Percentiles rank a stretch among this genome's conserved stretches.
Conservation (phyloP, 2,797 vertebrate species). For the Neosalanx taihuensis region DNA sequence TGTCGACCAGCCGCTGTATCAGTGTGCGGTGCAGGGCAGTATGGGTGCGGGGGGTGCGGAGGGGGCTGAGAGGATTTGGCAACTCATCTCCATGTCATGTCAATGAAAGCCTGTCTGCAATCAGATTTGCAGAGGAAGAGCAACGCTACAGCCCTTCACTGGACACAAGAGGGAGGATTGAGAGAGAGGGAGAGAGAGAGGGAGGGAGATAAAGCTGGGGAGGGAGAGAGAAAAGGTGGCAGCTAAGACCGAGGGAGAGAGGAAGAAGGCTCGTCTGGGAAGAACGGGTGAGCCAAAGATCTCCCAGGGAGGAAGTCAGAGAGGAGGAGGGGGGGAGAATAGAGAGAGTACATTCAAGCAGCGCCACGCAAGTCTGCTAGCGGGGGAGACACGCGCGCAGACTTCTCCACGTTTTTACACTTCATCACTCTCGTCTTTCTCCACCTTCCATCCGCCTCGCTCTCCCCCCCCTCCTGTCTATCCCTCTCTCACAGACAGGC, state of each 20-base stretch:
- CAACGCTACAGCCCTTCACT: constrained; percentile 58
- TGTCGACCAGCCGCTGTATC: constrained; percentile 31
- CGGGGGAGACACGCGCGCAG: neutral
- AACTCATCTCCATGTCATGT: constrained; percentile 71
- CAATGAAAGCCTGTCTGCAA: constrained; percentile 69
- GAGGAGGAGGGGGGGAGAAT: neutral
- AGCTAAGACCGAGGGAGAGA: constrained; percentile 5
- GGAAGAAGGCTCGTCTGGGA: constrained; percentile 45
- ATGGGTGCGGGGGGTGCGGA: constrained; percentile 10
- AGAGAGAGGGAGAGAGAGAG: constrained; percentile 24
- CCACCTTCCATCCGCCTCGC: constrained; percentile 4
- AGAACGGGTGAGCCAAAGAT: constrained; percentile 59
- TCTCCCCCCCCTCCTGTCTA: constrained; percentile 25
- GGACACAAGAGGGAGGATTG: constrained; percentile 51
- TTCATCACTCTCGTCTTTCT: constrained; percentile 5
- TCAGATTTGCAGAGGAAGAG: constrained; percentile 69
- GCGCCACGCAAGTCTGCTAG: neutral
- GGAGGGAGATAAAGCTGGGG: neutral
- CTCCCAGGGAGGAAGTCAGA: constrained; percentile 27
- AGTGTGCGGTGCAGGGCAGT: constrained; percentile 25
- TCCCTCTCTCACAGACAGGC: constrained; percentile 20
- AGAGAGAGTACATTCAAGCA: constrained; percentile 23
- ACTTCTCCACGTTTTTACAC: constrained; percentile 55
- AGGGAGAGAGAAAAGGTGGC: constrained; percentile 1
- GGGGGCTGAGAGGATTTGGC: constrained; percentile 66